Evolutionary conservation across 2,888 invertebrate species (phyloP).

Genomic region (Hirtodrosophila cameraria): DNA sequence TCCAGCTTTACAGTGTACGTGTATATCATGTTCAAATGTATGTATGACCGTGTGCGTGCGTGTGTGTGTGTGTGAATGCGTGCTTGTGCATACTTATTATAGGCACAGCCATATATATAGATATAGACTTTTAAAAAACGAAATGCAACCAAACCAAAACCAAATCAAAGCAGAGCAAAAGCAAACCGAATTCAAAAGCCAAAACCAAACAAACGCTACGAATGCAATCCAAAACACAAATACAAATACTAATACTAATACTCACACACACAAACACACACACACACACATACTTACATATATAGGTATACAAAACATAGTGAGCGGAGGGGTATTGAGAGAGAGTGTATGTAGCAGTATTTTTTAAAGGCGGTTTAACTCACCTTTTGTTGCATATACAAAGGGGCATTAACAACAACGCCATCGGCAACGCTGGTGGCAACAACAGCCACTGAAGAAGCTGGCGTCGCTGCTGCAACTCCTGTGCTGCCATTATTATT

Average conservation of each 20-base stretch:
- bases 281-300: slow-evolving; percentile 12
- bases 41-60: slow-evolving; percentile 13
- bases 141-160: slow-evolving; percentile 36
- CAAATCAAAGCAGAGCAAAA: slow-evolving; percentile 51
- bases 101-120: slow-evolving; percentile 40
- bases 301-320: no score
- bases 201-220: slow-evolving; percentile 62
- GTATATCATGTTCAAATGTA: slow-evolving; percentile 9
- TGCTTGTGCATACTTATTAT: slow-evolving; percentile 32
- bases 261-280: slow-evolving; percentile 16
- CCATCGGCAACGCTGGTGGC: slow-evolving; percentile 69
- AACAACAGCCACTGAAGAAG: slow-evolving; percentile 66
- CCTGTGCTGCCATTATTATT: slow-evolving; percentile 60
- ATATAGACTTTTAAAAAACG: slow-evolving; percentile 40
- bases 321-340: no score
- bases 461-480: slow-evolving; percentile 50
- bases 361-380: slow-evolving; percentile 45
- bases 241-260: slow-evolving; percentile 20
- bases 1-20: no score
- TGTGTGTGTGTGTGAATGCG: slow-evolving; percentile 22
- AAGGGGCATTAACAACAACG: slow-evolving; percentile 65
- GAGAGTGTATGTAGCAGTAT: slow-evolving; percentile 3
- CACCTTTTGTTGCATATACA: slow-evolving; percentile 84
- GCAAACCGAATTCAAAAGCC: slow-evolving; percentile 47
- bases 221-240: slow-evolving; percentile 56